A percentile compares a stretch with the other conserved stretches of the same genome.
Evolutionary conservation across 2,888 invertebrate genomes (phyloP).

Genomic region (Conchocele bisecta): DNA sequence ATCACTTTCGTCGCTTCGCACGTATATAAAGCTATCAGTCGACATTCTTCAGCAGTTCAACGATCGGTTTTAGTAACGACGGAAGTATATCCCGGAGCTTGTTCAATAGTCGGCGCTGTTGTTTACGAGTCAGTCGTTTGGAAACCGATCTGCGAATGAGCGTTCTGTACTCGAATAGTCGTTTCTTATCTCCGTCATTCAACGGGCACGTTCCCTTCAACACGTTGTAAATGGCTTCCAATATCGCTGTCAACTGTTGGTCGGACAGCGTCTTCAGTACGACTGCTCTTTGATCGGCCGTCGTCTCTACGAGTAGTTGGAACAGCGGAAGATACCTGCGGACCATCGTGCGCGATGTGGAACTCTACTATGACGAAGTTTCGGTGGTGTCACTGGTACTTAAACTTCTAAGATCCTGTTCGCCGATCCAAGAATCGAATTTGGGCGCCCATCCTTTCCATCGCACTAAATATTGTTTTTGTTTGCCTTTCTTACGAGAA

Average conservation of each 20-base stretch:
- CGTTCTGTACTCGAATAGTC: constrained; percentile 8
- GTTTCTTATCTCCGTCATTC: constrained; percentile 18
- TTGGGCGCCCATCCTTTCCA: constrained; percentile 7
- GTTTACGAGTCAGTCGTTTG: neutral
- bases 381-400: neutral
- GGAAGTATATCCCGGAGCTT: constrained; percentile 7
- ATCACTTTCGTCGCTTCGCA: neutral
- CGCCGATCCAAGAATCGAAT: neutral
- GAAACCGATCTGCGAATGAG: constrained; percentile 23
- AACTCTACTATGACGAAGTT: neutral
- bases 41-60: constrained; percentile 14
- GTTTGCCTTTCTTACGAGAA: neutral
- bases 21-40: no score
- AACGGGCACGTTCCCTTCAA: constrained; percentile 25
- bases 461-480: constrained; percentile 3
- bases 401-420: neutral
- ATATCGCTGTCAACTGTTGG: constrained; percentile 4
- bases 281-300: neutral
- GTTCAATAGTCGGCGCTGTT: constrained; percentile 1
- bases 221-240: constrained; percentile 29
- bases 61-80: neutral
- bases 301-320: constrained; percentile 2
- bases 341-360: neutral
- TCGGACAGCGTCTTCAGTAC: constrained; percentile 1
- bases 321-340: neutral